Evolutionary conservation across 2,113 vertebrate genomes (phyloP).

Genomic region (Tautogolabrus adspersus): DNA sequence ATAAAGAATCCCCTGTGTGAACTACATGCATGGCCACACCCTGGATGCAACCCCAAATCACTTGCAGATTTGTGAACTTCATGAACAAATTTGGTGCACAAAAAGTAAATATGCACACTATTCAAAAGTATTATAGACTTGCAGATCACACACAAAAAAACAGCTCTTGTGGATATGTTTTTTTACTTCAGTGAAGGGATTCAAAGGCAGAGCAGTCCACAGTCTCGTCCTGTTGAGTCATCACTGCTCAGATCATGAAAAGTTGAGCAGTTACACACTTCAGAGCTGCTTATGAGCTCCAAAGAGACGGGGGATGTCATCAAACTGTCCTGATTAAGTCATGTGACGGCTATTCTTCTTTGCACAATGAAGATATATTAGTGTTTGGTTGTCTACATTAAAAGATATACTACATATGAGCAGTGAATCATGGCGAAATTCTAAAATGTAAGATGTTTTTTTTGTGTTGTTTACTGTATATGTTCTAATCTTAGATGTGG

Average conservation of each 20-base stretch:
- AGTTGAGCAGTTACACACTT: background rate
- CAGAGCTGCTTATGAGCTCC: constrained; percentile 39
- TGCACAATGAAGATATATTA: constrained; percentile 39
- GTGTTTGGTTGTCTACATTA: constrained; percentile 11
- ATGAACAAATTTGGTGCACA: background rate
- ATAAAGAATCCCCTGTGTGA: constrained; percentile 78
- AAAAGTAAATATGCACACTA: too few species aligned
- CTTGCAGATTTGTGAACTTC: background rate
- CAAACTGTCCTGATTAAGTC: constrained; percentile 36
- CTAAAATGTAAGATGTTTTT: background rate
- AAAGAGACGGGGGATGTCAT: constrained; percentile 51
- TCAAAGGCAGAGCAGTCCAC: background rate
- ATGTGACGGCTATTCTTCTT: constrained; percentile 28
- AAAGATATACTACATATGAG: too few species aligned
- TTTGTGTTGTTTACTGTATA: background rate
- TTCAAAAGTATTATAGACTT: too few species aligned
- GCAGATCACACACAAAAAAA: too few species aligned
- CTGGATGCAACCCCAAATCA: constrained; percentile 46
- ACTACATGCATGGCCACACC: constrained; percentile 55
- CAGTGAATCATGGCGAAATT: too few species aligned
- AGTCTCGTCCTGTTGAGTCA: constrained; percentile 23
- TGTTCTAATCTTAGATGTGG: background rate
- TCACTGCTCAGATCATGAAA: constrained; percentile 19
- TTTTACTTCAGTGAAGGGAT: background rate
- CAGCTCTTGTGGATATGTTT: too few species aligned